Evolutionary conservation across 2,888 invertebrate genomes (phyloP), one percentile per base, ranked within the genome.

Genomic region (Anodontia alba): DNA sequence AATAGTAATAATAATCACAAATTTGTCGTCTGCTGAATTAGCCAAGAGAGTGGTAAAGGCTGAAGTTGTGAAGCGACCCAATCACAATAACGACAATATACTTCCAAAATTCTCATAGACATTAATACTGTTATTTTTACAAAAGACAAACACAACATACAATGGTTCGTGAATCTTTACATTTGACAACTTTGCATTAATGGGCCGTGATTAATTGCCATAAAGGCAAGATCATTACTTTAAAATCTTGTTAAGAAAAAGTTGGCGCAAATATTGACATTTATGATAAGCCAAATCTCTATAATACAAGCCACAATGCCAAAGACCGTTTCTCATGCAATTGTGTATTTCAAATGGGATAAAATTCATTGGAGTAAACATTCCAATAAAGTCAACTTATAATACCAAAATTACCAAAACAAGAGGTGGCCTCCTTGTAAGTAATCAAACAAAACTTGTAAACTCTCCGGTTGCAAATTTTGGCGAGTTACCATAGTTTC

Each of bases 211-310:
- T 46, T 46, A 43, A 70, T 29, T 43, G 31, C 43, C 20, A 70
- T 46, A 70, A 70, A 46, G 17, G 43, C 62, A 46, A 23, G 51
- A 72, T 72, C 51, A 72, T 72, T 72, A 72, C 54, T n/a, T 54
- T 72, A 51, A 72, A 54, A 51, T 33, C 36, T 31, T 54, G 31
- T 72, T 33, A 72, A 72, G 31, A 51, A 54, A 54, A 72, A 43
- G 33, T 42, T 38, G 26, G 15, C 1, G n/a, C 43, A 43, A 73
- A 73, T 73, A 73, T 73, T 73, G 43, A 66, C 66, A 31, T n/a
- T 5, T 12, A 23, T 29, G 73, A 62, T 73, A 73, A 73, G 62
- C 46, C 46, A 42, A 73, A 57, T 38, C 73, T 57, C 29, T 62
- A 33, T 29, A 73, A 62, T 62, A 36, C 31, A 38, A 62, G 54